Evolutionary conservation across 2,888 invertebrate species (phyloP).

Genomic region (Sphinx pinastri): DNA sequence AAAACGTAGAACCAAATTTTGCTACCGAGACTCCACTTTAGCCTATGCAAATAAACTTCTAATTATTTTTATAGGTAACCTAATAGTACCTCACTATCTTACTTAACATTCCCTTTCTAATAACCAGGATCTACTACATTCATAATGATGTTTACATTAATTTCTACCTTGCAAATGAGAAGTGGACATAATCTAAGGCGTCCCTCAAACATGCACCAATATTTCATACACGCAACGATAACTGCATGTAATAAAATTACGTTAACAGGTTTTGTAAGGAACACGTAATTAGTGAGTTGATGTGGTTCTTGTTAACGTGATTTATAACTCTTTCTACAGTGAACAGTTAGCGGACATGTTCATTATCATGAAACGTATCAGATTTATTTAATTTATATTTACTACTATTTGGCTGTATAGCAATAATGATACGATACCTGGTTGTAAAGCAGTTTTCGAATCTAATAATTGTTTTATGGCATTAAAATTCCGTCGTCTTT

Average conservation of each 20-base stretch:
- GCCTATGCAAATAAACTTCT: too few species aligned
- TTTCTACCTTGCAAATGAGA: not conserved
- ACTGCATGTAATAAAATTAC: conserved; percentile 5
- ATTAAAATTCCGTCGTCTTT: too few species aligned
- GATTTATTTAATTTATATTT: not conserved
- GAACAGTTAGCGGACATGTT: not conserved
- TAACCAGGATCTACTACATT: too few species aligned
- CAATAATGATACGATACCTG: too few species aligned
- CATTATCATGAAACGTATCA: not conserved
- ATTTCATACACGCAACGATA: conserved; percentile 2
- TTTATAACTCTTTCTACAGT: not conserved
- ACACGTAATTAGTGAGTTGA: not conserved
- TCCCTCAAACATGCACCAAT: not conserved
- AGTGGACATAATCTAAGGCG: not conserved
- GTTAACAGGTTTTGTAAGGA: conserved; percentile 2
- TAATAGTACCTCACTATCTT: too few species aligned
- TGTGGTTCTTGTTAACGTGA: conserved; percentile 12
- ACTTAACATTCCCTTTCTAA: too few species aligned
- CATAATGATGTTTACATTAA: too few species aligned
- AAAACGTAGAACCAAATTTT: too few species aligned
- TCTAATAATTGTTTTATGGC: too few species aligned
- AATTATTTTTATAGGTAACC: too few species aligned
- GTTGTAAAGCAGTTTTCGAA: too few species aligned
- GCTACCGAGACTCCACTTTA: too few species aligned
- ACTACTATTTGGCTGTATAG: not conserved